Evolutionary conservation across 2,888 invertebrate genomes (phyloP).

Genomic region (Micropterix aruncella): DNA sequence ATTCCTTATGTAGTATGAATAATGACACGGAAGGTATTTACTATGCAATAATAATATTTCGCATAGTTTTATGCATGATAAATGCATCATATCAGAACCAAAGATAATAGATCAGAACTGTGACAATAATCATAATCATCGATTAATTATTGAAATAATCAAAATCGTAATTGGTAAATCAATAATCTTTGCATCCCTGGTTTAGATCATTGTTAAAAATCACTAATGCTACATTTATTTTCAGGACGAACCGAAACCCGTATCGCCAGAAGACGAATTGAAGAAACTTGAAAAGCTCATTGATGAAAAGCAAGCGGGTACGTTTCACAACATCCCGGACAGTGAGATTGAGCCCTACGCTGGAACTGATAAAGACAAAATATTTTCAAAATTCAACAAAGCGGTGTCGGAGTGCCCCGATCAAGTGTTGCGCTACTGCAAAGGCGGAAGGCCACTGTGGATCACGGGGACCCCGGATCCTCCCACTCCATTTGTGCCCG

Average conservation of each 20-base stretch:
- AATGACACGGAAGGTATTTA: too few relatives aligned
- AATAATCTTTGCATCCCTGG: too few relatives aligned
- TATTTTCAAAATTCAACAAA: conserved; percentile 64
- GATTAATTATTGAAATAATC: too few relatives aligned
- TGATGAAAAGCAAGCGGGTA: conserved; percentile 44
- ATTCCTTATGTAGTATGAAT: too few relatives aligned
- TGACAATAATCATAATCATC: too few relatives aligned
- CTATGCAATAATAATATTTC: too few relatives aligned
- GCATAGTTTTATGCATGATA: too few relatives aligned
- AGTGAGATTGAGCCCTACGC: conserved; percentile 58
- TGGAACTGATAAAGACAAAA: conserved; percentile 50
- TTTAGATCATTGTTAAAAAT: too few relatives aligned
- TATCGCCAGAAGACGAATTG: conserved; percentile 35
- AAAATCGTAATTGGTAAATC: too few relatives aligned
- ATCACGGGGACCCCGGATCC: conserved; percentile 48
- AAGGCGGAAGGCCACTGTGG: conserved; percentile 71
- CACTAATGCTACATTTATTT: too few relatives aligned
- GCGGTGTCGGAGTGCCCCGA: conserved; percentile 55
- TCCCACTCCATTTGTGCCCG: conserved; percentile 42
- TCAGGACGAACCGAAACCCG: conserved; percentile 24
- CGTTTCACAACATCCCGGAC: conserved; percentile 46
- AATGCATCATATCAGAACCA: too few relatives aligned
- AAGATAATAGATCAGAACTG: too few relatives aligned
- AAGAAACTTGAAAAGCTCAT: conserved; percentile 33
- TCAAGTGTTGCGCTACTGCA: conserved; percentile 70